Conservation (phyloP, 2,888 invertebrate species). For the Orchesella flavescens region DNA sequence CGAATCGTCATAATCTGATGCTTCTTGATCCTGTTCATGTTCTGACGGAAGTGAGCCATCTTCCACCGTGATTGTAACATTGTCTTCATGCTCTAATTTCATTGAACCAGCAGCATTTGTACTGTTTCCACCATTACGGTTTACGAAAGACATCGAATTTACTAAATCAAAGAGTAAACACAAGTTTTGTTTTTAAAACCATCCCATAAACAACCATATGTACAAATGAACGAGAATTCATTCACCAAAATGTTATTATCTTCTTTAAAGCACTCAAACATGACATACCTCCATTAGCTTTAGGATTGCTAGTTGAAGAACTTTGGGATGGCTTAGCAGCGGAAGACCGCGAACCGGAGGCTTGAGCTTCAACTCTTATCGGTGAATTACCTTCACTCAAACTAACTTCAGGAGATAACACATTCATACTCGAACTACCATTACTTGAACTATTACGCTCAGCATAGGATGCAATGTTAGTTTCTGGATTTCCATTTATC, state of each 20-base stretch:
- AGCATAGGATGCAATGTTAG: constrained; percentile 67
- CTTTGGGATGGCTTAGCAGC: constrained; percentile 59
- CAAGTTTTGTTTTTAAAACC: not conserved
- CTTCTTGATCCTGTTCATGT: constrained; percentile 66
- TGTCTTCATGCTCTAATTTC: constrained; percentile 69
- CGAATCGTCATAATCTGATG: constrained; percentile 67
- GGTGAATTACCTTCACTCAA: constrained; percentile 72
- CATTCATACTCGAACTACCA: constrained; percentile 70
- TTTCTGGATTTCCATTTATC: constrained; percentile 72
- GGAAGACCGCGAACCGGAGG: constrained; percentile 63
- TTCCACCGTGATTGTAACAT: constrained; percentile 68
- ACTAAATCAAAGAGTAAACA: not conserved
- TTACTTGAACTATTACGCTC: constrained; percentile 70
- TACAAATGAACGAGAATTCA: too few relatives aligned
- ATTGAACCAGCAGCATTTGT: constrained; percentile 61
- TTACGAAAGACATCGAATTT: constrained; percentile 55
- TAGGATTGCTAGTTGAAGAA: constrained; percentile 52
- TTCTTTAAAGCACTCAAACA: not conserved
- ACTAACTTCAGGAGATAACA: constrained; percentile 72
- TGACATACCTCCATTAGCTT: constrained; percentile 55
- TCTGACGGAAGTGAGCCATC: constrained; percentile 68
- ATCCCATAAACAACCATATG: too few relatives aligned
- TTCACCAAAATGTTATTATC: too few relatives aligned
- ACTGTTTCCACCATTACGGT: constrained; percentile 64
- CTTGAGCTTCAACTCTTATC: constrained; percentile 70